Conservation (phyloP, 1,140 invertebrate genomes). For the Drosophila novamexicana region DNA sequence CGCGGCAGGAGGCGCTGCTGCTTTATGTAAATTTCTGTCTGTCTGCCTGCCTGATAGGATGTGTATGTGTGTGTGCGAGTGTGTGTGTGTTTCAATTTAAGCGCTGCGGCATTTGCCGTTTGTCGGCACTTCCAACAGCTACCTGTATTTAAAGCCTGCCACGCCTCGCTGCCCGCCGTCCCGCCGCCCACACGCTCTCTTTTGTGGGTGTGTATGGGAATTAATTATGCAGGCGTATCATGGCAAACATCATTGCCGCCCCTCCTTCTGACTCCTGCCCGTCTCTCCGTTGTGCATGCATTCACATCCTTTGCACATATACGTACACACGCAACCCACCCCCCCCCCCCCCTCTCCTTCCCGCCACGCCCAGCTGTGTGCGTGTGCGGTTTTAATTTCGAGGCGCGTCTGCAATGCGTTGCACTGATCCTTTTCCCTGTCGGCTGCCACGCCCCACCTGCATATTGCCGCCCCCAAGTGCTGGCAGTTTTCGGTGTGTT, state of each 20-base stretch:
- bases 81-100: conserved; percentile 62
- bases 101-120: conserved; percentile 68
- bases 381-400: conserved; percentile 78
- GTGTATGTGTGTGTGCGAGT: conserved; percentile 12
- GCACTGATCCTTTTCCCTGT: conserved; percentile 60
- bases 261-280: not conserved
- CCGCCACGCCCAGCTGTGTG: not conserved
- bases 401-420: conserved; percentile 43
- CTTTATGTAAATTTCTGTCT: conserved; percentile 61
- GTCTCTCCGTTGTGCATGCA: too few relatives aligned
- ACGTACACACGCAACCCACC: conserved; percentile 4
- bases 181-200: not conserved
- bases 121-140: conserved; percentile 62
- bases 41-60: conserved; percentile 5
- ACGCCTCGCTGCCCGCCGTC: not conserved
- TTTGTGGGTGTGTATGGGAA: conserved; percentile 49
- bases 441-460: conserved; percentile 29
- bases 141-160: conserved; percentile 42
- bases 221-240: conserved; percentile 82
- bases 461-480: conserved; percentile 32
- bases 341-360: not conserved
- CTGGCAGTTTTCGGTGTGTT: conserved; percentile 43
- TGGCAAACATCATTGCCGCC: conserved; percentile 62
- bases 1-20: conserved; percentile 11
- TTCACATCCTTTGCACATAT: too few relatives aligned